These are phyloP conservation scores for Ypsolopha scabrella DNA, from an alignment of 2,888 invertebrate species.

Conservation along the genomic window DNA sequence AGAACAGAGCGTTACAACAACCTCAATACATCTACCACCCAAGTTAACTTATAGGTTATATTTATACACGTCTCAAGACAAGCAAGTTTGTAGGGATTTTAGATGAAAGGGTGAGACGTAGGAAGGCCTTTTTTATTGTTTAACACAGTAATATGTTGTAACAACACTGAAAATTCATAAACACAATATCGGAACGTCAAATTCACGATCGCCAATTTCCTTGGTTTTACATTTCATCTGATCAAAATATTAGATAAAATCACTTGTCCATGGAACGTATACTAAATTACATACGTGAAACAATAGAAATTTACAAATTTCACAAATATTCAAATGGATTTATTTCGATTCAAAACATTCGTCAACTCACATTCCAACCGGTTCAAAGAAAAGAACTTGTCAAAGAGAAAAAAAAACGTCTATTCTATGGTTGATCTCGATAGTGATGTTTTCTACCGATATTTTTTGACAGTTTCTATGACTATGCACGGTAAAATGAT, in stretches of 20 bases:
- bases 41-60: conserved; percentile 29
- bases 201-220: conserved; percentile 20
- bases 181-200: conserved; percentile 34
- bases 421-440: conserved; percentile 23
- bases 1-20: conserved; percentile 21
- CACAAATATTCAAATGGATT: conserved; percentile 44
- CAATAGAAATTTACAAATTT: conserved; percentile 21
- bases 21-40: conserved; percentile 41
- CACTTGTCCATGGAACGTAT: conserved; percentile 31
- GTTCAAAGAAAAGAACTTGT: conserved; percentile 58
- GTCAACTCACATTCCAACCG: conserved; percentile 63
- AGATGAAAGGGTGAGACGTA: neutral
- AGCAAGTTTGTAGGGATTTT: conserved; percentile 24
- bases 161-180: conserved; percentile 28
- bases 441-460: conserved; percentile 13
- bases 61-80: conserved; percentile 19
- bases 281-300: conserved; percentile 22
- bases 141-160: conserved; percentile 7
- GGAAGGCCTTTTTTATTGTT: neutral
- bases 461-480: neutral
- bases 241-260: conserved; percentile 39
- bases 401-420: conserved; percentile 14
- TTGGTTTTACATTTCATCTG: conserved; percentile 13
- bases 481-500: no score
- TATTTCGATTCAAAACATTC: conserved; percentile 40